Conservation (phyloP, 2,113 vertebrate species). For the Myrmophylax atrothorax region DNA sequence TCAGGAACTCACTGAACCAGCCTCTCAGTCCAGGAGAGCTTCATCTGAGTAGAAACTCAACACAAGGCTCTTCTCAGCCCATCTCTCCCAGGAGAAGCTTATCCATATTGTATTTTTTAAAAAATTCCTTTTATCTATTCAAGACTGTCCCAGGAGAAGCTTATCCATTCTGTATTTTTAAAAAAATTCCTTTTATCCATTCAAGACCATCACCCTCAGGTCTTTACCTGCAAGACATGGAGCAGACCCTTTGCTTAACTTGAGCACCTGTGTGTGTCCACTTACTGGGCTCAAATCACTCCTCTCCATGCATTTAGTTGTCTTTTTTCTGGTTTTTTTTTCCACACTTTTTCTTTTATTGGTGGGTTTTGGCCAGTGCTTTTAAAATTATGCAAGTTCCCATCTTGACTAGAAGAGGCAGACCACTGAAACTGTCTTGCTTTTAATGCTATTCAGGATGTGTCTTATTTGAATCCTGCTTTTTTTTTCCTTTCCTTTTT, state of each 20-base stretch:
- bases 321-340: background rate
- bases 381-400: background rate
- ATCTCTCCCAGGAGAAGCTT: background rate
- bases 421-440: background rate
- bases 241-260: rapidly evolving
- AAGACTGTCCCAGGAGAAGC: background rate
- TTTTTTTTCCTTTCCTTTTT: background rate
- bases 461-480: background rate
- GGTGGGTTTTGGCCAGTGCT: background rate
- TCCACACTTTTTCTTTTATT: background rate
- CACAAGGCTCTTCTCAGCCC: background rate
- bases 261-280: background rate
- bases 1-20: background rate
- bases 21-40: background rate
- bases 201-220: background rate
- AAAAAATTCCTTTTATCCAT: background rate
- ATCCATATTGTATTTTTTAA: too few relatives aligned
- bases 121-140: background rate
- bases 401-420: background rate
- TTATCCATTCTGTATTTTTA: background rate
- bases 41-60: background rate
- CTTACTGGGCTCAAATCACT: background rate
- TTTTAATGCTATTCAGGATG: background rate
- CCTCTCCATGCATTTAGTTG: background rate
- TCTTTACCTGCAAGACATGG: background rate